Percentiles rank a stretch among this genome's conserved stretches.
Conservation (phyloP, 2,113 vertebrate genomes). For the Oceanites oceanicus region DNA sequence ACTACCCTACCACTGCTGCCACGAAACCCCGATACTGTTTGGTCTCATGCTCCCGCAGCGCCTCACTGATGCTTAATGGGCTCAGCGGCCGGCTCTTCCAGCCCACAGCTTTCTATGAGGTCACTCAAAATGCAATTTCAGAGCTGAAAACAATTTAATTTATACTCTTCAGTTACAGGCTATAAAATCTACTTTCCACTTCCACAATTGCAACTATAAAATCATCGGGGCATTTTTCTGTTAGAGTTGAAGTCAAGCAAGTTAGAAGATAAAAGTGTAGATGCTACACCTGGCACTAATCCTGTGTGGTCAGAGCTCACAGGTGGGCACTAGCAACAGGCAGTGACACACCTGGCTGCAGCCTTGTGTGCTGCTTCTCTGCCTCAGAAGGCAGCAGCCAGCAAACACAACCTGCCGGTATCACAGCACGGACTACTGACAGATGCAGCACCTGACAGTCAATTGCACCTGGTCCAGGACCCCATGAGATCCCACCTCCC, state of each 20-base stretch:
- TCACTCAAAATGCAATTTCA: background rate
- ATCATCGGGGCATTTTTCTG: background rate
- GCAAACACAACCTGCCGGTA: background rate
- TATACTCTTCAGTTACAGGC: background rate
- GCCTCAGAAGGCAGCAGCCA: background rate
- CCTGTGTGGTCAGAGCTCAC: background rate
- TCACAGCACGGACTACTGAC: background rate
- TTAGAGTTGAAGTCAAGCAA: background rate
- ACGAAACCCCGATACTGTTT: background rate
- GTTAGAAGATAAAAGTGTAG: background rate
- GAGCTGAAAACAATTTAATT: background rate
- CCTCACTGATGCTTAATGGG: rapidly evolving
- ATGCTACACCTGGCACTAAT: background rate
- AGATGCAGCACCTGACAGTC: background rate
- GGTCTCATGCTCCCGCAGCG: rapidly evolving
- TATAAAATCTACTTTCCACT: background rate
- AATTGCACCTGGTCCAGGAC: too few species aligned
- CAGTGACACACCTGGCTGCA: rapidly evolving
- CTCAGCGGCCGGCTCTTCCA: rapidly evolving
- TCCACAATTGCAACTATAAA: background rate
- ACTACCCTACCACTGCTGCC: background rate
- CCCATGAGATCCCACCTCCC: background rate
- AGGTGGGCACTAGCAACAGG: rapidly evolving
- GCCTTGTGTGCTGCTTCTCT: background rate
- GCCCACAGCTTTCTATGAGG: background rate